phyloP scores from a whole-genome alignment of 2,888 invertebrate genomes.

The Cephus pygmeus region DNA sequence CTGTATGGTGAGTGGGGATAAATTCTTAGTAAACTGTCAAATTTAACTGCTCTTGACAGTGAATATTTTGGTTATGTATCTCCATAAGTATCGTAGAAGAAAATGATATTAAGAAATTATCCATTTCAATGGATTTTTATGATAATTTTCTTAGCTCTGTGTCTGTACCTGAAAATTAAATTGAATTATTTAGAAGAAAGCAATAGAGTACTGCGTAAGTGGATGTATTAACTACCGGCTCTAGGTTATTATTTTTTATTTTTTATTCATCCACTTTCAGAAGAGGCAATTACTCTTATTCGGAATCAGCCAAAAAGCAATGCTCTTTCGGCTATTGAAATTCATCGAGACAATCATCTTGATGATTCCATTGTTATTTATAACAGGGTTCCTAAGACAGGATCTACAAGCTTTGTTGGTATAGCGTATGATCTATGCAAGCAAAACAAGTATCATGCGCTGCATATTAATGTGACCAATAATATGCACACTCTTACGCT shows the following conservation, averaged over 20 bases:
- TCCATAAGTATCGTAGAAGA: constrained; percentile 8
- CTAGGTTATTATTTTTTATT: constrained; percentile 24
- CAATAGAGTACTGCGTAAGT: constrained; percentile 61
- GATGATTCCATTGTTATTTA: constrained; percentile 88
- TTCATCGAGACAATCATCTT: constrained; percentile 51
- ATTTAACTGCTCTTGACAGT: neutral
- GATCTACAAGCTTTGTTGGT: constrained; percentile 95
- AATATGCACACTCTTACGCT: constrained; percentile 96
- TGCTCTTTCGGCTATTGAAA: constrained; percentile 22
- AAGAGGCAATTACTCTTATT: constrained; percentile 54
- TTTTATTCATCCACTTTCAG: constrained; percentile 48
- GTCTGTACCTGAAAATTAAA: constrained; percentile 63
- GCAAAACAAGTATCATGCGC: constrained; percentile 81
- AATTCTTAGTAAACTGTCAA: neutral
- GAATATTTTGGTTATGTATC: constrained; percentile 1
- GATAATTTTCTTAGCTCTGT: constrained; percentile 52
- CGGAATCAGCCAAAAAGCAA: constrained; percentile 47
- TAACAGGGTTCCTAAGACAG: constrained; percentile 97
- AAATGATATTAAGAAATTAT: constrained; percentile 57
- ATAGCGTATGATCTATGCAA: constrained; percentile 89
- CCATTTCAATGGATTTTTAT: constrained; percentile 57
- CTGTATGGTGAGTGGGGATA: neutral
- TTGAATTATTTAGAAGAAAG: constrained; percentile 60
- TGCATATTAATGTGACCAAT: constrained; percentile 96
- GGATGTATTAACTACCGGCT: constrained; percentile 3